Percentiles rank a stretch among this genome's conserved stretches.
Evolutionary conservation across 2,113 vertebrate genomes (phyloP).

Genomic region (Oxygymnocypris stewartii): DNA sequence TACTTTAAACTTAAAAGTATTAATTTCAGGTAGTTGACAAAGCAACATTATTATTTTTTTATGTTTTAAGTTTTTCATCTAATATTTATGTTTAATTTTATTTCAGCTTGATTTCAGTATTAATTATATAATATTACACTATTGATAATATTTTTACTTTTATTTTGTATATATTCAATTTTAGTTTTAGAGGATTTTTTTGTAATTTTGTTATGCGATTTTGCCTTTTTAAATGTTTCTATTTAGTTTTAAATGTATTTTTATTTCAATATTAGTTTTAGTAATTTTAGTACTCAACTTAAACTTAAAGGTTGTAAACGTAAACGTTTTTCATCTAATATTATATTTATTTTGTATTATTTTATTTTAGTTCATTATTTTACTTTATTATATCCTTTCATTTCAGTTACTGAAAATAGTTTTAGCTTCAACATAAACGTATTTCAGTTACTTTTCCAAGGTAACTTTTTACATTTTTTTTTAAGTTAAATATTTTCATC

Average conservation of each 20-base stretch:
- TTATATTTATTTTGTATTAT: too few species aligned
- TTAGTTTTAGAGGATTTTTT: too few species aligned
- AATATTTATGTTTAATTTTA: neutral
- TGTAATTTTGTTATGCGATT: too few species aligned
- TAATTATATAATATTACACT: neutral
- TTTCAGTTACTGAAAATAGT: too few species aligned
- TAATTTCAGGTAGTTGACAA: neutral
- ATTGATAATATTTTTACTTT: neutral
- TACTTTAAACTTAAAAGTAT: neutral
- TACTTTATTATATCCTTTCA: too few species aligned
- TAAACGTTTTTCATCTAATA: too few species aligned
- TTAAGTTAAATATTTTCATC: neutral
- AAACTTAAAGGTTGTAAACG: too few species aligned
- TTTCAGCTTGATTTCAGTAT: neutral
- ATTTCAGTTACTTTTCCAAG: too few species aligned
- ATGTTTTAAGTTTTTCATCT: neutral
- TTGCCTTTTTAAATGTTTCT: neutral
- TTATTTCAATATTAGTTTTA: neutral
- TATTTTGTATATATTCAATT: neutral
- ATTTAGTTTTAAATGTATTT: neutral
- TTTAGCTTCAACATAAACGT: too few species aligned
- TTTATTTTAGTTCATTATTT: too few species aligned
- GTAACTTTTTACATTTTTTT: too few species aligned
- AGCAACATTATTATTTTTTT: neutral
- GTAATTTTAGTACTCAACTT: neutral